Conservation (phyloP, 2,797 vertebrate genomes). For the Alauda arvensis region DNA sequence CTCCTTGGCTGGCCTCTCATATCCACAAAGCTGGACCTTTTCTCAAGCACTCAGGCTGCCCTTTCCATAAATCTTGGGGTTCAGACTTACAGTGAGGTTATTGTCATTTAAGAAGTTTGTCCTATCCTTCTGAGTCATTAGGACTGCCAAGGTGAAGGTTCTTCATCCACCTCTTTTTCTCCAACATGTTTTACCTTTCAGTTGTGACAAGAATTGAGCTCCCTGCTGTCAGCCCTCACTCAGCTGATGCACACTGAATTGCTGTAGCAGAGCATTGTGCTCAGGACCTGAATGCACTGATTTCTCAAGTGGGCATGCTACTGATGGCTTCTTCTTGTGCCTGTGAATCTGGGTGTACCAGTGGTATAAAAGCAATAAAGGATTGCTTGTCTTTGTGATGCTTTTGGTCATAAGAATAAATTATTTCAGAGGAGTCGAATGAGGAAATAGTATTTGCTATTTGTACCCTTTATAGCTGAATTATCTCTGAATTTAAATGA, state of each 20-base stretch:
- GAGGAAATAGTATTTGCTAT: background rate
- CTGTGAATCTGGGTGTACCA: background rate
- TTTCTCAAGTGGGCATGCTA: background rate
- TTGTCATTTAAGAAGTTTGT: background rate
- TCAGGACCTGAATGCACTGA: background rate
- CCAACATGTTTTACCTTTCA: background rate
- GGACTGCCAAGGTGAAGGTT: background rate
- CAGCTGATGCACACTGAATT: background rate
- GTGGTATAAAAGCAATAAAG: background rate
- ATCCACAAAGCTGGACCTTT: background rate
- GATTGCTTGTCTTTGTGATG: background rate
- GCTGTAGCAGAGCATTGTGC: background rate
- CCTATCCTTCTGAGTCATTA: background rate
- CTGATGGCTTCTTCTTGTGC: background rate
- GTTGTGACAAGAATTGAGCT: background rate
- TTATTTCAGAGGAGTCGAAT: background rate
- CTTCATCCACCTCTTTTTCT: background rate
- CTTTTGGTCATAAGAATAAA: background rate
- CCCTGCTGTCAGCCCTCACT: background rate
- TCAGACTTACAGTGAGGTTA: background rate
- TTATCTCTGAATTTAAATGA: background rate
- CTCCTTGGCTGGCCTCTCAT: background rate
- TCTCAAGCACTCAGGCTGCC: background rate
- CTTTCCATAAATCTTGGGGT: background rate
- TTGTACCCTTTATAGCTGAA: background rate